These are phyloP conservation scores for Anguilla obscura DNA, from an alignment of 2,797 vertebrate genomes.

Conservation along the genomic window DNA sequence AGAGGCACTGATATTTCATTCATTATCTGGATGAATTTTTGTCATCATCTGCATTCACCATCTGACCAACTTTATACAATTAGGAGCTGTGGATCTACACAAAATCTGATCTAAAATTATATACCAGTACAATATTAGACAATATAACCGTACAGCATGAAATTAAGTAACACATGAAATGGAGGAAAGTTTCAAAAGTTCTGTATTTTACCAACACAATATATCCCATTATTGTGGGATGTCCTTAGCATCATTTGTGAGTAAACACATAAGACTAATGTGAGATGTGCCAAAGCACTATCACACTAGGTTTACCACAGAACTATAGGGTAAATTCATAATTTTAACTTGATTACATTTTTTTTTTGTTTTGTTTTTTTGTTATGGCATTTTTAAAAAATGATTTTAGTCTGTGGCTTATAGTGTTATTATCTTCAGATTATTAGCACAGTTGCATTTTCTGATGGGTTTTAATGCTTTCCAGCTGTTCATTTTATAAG, in stretches of 20 bases:
- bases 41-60: not conserved
- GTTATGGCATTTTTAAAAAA: not conserved
- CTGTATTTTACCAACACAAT: not conserved
- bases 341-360: not conserved
- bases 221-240: not conserved
- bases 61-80: slow-evolving; percentile 36
- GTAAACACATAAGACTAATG: not conserved
- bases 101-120: slow-evolving; percentile 3
- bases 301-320: not conserved
- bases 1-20: not conserved
- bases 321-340: not conserved
- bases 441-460: slow-evolving; percentile 28
- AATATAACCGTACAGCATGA: not conserved
- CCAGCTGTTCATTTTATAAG: slow-evolving; percentile 18
- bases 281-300: not conserved
- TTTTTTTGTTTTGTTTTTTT: not conserved
- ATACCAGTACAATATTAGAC: not conserved
- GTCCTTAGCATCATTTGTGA: not conserved
- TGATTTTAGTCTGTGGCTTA: not conserved
- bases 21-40: not conserved
- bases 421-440: not conserved
- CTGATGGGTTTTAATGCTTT: slow-evolving; percentile 26
- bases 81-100: slow-evolving; percentile 18
- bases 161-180: not conserved
- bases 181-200: not conserved